Conservation (phyloP, 2,888 invertebrate species). For the Drosophila helvetica region DNA sequence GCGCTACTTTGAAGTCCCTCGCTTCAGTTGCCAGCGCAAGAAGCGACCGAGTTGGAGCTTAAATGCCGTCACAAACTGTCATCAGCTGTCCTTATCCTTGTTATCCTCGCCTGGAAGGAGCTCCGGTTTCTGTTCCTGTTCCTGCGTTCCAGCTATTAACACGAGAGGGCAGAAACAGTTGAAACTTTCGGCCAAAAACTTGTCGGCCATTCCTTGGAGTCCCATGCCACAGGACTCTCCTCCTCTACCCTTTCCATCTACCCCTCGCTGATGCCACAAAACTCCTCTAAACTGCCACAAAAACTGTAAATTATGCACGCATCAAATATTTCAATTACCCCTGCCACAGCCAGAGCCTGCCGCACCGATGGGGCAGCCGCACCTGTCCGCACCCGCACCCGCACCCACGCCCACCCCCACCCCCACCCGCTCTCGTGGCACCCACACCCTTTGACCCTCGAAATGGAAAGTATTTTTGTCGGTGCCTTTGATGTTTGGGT, state of each 20-base stretch:
- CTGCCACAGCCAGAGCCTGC: conserved; percentile 13
- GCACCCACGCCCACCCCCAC: not conserved
- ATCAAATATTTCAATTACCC: conserved; percentile 46
- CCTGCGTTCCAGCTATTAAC: conserved; percentile 29
- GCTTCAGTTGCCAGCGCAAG: conserved; percentile 23
- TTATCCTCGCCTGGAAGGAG: not conserved
- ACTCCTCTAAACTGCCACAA: not conserved
- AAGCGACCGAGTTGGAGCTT: not conserved
- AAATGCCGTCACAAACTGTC: not conserved
- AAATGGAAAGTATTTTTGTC: conserved; percentile 19
- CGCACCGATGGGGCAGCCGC: not conserved
- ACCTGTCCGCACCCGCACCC: not conserved
- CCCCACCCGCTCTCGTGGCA: not conserved
- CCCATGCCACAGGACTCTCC: conserved; percentile 7
- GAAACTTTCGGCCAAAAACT: conserved; percentile 16
- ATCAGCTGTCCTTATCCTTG: not conserved
- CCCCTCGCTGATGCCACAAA: not conserved
- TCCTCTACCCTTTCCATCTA: not conserved
- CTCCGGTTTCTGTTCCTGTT: not conserved
- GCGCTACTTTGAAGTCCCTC: conserved; percentile 16
- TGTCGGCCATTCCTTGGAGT: conserved; percentile 21
- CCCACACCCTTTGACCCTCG: not conserved
- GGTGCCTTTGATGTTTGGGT: conserved; percentile 35
- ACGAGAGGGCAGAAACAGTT: not conserved
- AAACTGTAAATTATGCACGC: conserved; percentile 43